Evolutionary conservation across 2,888 invertebrate species (phyloP).

Genomic region (Lepetodrilus schrolli): DNA sequence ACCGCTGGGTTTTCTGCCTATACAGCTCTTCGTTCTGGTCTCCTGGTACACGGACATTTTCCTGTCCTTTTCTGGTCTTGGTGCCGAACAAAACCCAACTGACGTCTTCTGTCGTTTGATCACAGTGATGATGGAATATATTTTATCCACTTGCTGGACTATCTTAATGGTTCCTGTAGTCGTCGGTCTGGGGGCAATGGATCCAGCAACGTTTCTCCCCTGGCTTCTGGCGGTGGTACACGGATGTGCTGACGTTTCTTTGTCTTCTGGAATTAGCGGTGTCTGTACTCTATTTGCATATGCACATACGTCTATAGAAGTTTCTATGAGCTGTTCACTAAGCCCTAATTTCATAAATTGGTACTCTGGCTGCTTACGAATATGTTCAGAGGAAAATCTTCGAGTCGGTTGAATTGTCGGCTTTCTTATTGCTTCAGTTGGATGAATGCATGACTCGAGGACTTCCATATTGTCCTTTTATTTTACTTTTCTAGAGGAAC

Average conservation of each 20-base stretch:
- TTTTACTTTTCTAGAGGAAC: no score
- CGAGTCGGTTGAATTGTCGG: not conserved
- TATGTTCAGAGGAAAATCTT: constrained; percentile 21
- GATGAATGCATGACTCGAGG: no score
- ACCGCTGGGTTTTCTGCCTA: no score
- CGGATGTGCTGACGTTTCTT: not conserved
- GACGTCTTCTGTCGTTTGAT: not conserved
- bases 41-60: not conserved
- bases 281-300: not conserved
- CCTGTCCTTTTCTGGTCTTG: not conserved
- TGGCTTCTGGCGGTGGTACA: not conserved
- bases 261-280: not conserved
- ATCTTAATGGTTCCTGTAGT: not conserved
- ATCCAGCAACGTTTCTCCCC: not conserved
- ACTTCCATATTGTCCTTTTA: no score
- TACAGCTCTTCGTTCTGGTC: not conserved
- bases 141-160: constrained; percentile 9
- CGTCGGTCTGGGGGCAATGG: not conserved
- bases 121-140: not conserved
- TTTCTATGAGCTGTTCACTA: not conserved
- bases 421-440: no score
- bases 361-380: constrained; percentile 21
- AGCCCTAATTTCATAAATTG: not conserved
- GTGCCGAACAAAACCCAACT: not conserved
- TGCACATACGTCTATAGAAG: not conserved